Evolutionary conservation across 2,113 vertebrate species (phyloP).

Genomic region (Climacteris rufus): DNA sequence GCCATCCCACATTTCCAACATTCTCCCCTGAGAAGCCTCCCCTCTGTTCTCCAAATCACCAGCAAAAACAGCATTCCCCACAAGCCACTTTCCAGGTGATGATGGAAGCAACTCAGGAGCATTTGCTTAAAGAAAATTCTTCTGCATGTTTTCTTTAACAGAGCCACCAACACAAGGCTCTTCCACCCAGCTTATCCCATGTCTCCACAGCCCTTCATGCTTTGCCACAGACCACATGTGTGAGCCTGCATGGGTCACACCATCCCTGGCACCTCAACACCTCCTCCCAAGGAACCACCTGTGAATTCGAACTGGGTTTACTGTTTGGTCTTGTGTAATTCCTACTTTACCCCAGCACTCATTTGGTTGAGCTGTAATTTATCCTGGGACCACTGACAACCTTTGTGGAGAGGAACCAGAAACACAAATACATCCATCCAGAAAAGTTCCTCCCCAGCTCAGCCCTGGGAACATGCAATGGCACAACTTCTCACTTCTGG

Average conservation of each 20-base stretch:
- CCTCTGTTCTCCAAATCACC: background rate
- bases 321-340: background rate
- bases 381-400: background rate
- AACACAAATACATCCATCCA: background rate
- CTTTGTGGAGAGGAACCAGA: background rate
- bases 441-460: background rate
- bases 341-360: background rate
- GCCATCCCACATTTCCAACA: background rate
- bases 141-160: background rate
- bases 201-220: background rate
- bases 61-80: background rate
- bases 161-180: background rate
- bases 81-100: background rate
- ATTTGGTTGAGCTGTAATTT: background rate
- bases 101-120: background rate
- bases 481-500: background rate
- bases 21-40: background rate
- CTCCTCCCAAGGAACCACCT: background rate
- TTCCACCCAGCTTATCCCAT: background rate
- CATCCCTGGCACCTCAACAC: background rate
- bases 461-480: background rate
- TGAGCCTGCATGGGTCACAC: background rate
- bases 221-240: fast-evolving
- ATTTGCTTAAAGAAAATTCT: background rate
- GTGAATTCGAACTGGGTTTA: background rate